A percentile compares a stretch with the other conserved stretches of the same genome.
phyloP scores from a whole-genome alignment of 2,113 vertebrate genomes.

The Gasterosteus aculeatus region DNA sequence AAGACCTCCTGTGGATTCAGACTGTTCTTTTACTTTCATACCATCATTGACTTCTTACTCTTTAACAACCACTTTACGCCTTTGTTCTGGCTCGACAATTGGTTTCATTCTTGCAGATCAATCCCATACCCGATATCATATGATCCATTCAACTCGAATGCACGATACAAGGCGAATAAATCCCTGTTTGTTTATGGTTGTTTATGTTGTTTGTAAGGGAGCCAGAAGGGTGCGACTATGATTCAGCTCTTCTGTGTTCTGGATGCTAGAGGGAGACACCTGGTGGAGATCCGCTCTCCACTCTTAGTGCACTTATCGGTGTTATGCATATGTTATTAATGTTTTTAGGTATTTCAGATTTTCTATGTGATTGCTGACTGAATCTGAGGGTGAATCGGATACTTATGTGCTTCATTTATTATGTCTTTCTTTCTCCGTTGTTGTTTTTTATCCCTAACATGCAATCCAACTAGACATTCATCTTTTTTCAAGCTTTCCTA shows the following conservation, averaged over 20 bases:
- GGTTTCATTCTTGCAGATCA: background rate
- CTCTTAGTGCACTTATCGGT: background rate
- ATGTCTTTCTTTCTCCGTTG: background rate
- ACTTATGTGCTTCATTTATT: background rate
- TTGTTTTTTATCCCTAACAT: background rate
- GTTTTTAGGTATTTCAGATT: background rate
- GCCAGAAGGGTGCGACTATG: background rate
- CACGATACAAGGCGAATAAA: background rate
- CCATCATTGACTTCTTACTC: background rate
- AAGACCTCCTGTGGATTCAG: too few species aligned
- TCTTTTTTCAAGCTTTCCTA: background rate
- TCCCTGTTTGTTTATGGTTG: background rate
- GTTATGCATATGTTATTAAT: background rate
- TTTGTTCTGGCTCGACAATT: background rate
- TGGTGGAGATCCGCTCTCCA: background rate
- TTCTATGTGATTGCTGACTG: background rate
- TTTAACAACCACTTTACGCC: background rate
- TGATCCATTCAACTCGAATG: background rate
- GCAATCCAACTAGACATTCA: background rate
- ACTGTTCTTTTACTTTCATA: too few species aligned
- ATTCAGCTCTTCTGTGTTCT: background rate
- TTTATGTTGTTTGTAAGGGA: background rate
- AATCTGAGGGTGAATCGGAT: background rate
- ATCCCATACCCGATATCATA: background rate
- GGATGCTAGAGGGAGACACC: background rate